Evolutionary conservation across 2,888 invertebrate species (phyloP), one percentile per base, ranked within the genome.

Genomic region (Drosophila aldrichi): DNA sequence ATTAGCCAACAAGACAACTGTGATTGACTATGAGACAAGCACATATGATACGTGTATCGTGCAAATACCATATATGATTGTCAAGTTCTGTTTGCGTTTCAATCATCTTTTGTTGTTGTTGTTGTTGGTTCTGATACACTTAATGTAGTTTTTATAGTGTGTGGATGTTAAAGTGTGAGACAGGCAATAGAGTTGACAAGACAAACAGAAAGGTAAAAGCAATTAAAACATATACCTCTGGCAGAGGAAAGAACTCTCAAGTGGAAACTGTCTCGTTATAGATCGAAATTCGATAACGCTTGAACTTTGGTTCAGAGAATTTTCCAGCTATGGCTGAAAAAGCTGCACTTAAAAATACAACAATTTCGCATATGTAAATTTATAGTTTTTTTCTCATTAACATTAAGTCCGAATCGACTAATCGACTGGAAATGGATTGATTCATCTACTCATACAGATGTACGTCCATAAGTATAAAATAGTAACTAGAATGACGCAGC

Each of bases 11-110:
- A 14, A 64, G 49, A 44, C 10, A 8, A 6, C 40, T 57, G 20
- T 77, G 52, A 60, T 68, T 71, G 56, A 40, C 59, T 54, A 3
- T 59, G 34, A 36, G 36, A 32, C n/a, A 5, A 36, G 29, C 29
- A 46, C 25, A 46, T n/a, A 25, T 18, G 49, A n/a, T 25, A 20
- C 60, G 20, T 32, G 18, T 40, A 40, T 6, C n/a, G 59, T n/a
- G 44, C 18, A 58, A 51, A 51, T 51, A 32, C 40, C 29, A 41
- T 32, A 55, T 38, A 54, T 54, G 38, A 54, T 54, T 52, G 20
- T 14, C 51, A 7, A 54, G 54, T 54, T 54, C 40, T 54, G 12
- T 40, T 54, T 40, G 40, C 18, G 32, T 12, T 38, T 36, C 38
- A 38, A 40, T 54, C 52, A 54, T 25, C 52, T 54, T 52, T 16